Base-by-base conservation (phyloP, 2,888 invertebrate species). In the Yponomeuta sedellus region DNA sequence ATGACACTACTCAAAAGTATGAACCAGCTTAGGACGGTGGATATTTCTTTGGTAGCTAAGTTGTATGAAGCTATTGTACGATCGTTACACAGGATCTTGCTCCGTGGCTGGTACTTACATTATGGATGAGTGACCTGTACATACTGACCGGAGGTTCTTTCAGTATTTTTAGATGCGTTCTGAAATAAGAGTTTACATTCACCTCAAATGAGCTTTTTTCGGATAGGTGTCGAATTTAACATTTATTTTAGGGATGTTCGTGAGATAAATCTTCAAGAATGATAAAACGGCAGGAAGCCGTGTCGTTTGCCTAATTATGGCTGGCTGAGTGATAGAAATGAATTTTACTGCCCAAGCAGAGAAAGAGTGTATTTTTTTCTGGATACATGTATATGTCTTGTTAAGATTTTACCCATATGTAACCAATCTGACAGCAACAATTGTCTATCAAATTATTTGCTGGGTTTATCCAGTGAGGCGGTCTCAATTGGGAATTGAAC, bases 1-100 rank as follows among this genome's bases (percentile, higher is more conserved):
- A 34, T 34, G 34, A 34, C n/a, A n/a, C n/a, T 8, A 34, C 34
- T 34, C 10, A 34, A 34, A 34, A 34, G 8, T 34, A 5, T 8
- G 34, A 8, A 34, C 5, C 34, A 34, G 34, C 34, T 34, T 8
- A 34, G 34, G 6, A 34, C 34, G 34, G 8, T 8, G 10, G 34
- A 34, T 34, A 34, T 5, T 34, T 34, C 34, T 8, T 34, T 34
- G 34, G 34, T 8, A 34, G 34, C 10, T 8, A 34, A 34, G 34
- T 34, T 8, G 34, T 52, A 52, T 52, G 44, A 12, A 44, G 11
- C 4, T 44, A 44, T 44, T 44, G 61, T 61, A 61, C 61, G 28
- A n/a, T 87, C 84, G 39, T 87, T 89, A 88, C 88, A 88, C 88
- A 88, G 88, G 88, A 88, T 81, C 79, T 78, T 73, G 75, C 68